These are phyloP conservation scores for Chloroclystis v-ata DNA, from an alignment of 2,888 invertebrate genomes.

Conservation along the genomic window DNA sequence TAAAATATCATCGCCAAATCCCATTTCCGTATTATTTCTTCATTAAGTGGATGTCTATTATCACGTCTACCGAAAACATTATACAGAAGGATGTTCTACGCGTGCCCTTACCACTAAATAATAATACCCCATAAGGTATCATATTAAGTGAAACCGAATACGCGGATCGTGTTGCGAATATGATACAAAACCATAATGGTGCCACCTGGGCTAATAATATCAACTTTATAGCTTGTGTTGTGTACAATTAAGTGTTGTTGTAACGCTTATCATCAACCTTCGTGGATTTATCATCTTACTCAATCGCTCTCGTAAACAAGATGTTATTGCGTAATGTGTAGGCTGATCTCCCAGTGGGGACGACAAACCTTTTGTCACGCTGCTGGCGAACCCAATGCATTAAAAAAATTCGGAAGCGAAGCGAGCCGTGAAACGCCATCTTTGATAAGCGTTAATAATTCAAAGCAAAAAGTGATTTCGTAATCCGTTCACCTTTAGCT, in stretches of 20 bases:
- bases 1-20: too few relatives aligned
- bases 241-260: conserved; percentile 8
- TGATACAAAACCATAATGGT: conserved; percentile 22
- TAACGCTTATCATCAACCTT: conserved; percentile 24
- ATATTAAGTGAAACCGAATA: conserved; percentile 29
- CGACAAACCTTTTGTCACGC: not conserved
- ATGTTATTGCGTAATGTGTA: conserved; percentile 16
- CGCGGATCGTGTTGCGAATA: conserved; percentile 28
- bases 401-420: not conserved
- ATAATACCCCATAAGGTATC: conserved; percentile 26
- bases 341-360: conserved; percentile 12
- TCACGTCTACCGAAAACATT: too few relatives aligned
- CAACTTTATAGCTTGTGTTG: conserved; percentile 10
- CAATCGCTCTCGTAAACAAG: conserved; percentile 11
- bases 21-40: too few relatives aligned
- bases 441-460: not conserved
- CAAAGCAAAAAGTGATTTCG: not conserved
- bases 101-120: conserved; percentile 25
- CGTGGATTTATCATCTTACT: conserved; percentile 20
- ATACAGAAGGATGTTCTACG: too few relatives aligned
- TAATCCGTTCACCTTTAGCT: not conserved
- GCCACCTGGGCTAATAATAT: conserved; percentile 25
- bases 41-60: too few relatives aligned
- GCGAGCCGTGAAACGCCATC: not conserved
- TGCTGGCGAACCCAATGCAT: conserved; percentile 1